These are phyloP conservation scores for Halocynthia aurantium DNA, from an alignment of 23 tunicate species.

Conservation along the genomic window DNA sequence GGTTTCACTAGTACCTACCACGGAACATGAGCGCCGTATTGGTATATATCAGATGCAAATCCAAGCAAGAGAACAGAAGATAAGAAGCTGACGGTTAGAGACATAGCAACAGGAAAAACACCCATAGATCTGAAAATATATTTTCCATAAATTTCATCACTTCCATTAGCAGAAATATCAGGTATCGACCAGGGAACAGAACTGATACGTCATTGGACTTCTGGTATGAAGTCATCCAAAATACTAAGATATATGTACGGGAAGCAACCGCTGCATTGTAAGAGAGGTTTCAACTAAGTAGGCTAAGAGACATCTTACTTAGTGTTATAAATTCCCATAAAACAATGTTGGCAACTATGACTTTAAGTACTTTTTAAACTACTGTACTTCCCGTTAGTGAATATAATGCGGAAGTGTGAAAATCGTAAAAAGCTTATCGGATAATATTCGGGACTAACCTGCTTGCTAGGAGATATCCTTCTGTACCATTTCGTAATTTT, in stretches of 20 bases:
- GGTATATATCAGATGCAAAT: slow-evolving; percentile 18
- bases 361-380: too few relatives aligned
- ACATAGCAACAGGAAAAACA: slow-evolving; percentile 10
- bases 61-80: slow-evolving; percentile 17
- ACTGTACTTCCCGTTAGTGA: too few relatives aligned
- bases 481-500: slow-evolving; percentile 20
- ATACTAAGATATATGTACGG: too few relatives aligned
- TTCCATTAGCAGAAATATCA: too few relatives aligned
- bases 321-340: too few relatives aligned
- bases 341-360: too few relatives aligned
- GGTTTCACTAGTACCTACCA: slow-evolving; percentile 9
- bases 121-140: slow-evolving; percentile 10
- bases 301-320: too few relatives aligned
- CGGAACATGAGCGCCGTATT: not conserved
- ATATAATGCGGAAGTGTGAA: too few relatives aligned
- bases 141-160: too few relatives aligned
- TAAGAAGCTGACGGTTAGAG: slow-evolving; percentile 9
- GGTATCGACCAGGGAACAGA: not conserved
- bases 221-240: too few relatives aligned
- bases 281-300: not conserved
- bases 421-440: too few relatives aligned
- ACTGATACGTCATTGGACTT: too few relatives aligned
- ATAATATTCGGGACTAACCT: slow-evolving; percentile 17
- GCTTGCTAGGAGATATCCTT: slow-evolving; percentile 63
- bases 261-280: not conserved